phyloP scores from a whole-genome alignment of 53 echinoderm and acorn worm genomes.

The Holothuria leucospilota region DNA sequence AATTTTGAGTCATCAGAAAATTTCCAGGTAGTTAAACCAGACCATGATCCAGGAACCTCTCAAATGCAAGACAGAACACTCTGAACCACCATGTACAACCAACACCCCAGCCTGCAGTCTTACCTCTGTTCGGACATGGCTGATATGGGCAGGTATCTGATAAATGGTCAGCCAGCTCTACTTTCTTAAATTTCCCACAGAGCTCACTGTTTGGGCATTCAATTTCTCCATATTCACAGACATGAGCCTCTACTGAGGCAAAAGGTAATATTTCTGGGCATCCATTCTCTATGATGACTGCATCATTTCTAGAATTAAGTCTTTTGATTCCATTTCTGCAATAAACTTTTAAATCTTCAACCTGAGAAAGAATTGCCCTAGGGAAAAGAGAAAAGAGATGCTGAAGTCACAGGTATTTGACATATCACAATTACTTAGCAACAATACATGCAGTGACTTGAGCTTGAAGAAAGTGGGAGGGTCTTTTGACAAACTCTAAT shows the following conservation, averaged over 20 bases:
- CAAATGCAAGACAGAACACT: too few species aligned
- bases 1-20: too few species aligned
- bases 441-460: too few species aligned
- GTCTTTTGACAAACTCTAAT: too few species aligned
- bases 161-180: slow-evolving; percentile 75
- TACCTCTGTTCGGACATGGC: slow-evolving; percentile 29
- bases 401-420: too few species aligned
- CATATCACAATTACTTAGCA: too few species aligned
- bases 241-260: slow-evolving; percentile 63
- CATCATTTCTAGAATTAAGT: slow-evolving; percentile 80
- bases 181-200: slow-evolving; percentile 78
- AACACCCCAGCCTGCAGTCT: background rate
- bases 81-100: too few species aligned
- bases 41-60: too few species aligned
- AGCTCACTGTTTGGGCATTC: slow-evolving; percentile 80
- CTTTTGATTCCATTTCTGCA: slow-evolving; percentile 92
- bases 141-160: background rate
- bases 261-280: slow-evolving; percentile 83
- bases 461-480: too few species aligned
- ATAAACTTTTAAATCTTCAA: slow-evolving; percentile 85
- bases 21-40: too few species aligned
- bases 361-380: slow-evolving; percentile 89
- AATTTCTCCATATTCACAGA: slow-evolving; percentile 70
- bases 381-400: background rate
- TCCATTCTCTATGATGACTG: slow-evolving; percentile 78